Conservation (phyloP, 2,888 invertebrate genomes). For the Laspeyria flexula region DNA sequence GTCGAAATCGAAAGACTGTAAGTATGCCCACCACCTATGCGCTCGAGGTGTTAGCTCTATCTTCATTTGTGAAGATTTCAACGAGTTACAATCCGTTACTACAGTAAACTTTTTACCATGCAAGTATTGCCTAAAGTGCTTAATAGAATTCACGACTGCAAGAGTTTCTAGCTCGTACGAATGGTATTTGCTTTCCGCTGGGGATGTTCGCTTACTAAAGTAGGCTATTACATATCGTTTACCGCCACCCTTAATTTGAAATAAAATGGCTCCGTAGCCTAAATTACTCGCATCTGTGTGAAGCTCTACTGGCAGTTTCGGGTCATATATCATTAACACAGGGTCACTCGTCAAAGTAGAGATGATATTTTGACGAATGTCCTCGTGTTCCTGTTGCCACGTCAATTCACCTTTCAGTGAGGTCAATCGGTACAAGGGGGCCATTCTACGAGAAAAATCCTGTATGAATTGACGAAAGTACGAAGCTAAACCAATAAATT, state of each 20-base stretch:
- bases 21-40: conserved; percentile 10
- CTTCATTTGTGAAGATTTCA: conserved; percentile 6
- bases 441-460: conserved; percentile 11
- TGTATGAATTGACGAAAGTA: conserved; percentile 36
- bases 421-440: conserved; percentile 5
- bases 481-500: conserved; percentile 36
- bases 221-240: neutral
- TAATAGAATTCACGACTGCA: conserved; percentile 20
- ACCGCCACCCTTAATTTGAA: no score
- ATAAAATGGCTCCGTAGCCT: no score
- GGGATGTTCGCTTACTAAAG: neutral
- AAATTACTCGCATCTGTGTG: no score
- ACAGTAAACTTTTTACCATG: conserved; percentile 16
- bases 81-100: conserved; percentile 22
- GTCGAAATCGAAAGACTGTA: conserved; percentile 6
- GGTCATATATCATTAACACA: no score
- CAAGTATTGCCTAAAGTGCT: conserved; percentile 19
- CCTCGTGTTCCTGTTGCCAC: conserved; percentile 26
- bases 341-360: conserved; percentile 14
- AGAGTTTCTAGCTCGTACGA: conserved; percentile 14
- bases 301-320: no score
- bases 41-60: conserved; percentile 6
- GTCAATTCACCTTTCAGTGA: neutral
- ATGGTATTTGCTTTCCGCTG: conserved; percentile 17
- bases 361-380: conserved; percentile 26